Base-by-base conservation (phyloP, 2,888 invertebrate species). In the Glomeris marginata region DNA sequence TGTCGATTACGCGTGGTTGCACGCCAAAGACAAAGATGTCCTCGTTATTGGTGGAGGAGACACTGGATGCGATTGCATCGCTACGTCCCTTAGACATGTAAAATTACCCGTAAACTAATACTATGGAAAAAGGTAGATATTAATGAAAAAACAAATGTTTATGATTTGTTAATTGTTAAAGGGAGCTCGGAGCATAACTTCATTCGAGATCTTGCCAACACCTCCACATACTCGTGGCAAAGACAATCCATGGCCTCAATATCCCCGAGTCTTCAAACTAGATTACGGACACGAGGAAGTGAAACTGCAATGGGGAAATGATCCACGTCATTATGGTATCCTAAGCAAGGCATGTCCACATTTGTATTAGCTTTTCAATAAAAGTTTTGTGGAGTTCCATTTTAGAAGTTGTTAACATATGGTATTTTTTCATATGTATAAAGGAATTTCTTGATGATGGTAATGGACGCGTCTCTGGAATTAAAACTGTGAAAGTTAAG, bases 231-330 rank as follows among this genome's bases (percentile, higher is more conserved):
- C 72, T 22, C 75, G 98, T 35, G 81, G 82, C 13, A 72, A 73
- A 15, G 91, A 91, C 66, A 98, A 98, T 70, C 97, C 97, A 0
- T 98, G 98, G 98, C 98, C 97, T 2, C 91, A 95, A 64, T 98
- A 88, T 83, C 97, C 97, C 0, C 76, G 87, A 63, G 84, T 94
- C 21, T 95, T 97, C 75, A 81, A 84, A 59, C 84, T 95, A 21
- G 98, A 98, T 68, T 98, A 98, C 64, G 98, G 98, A 0, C 97
- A 98, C 63, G 95, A 97, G 61, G 98, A 98, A 70, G 91, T 87
- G 1, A 80, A 81, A 63, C 76, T 87, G n/a, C 83, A 84, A 63
- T 84, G 80, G 65, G 94, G 92, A 11, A 77, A 79, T 37, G 97
- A 98, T 70, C 98, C 97, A 1, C 75, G 97, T 49, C 81, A 83